Evolutionary conservation across 2,888 invertebrate species (phyloP), one percentile per base, ranked within the genome.

Genomic region (Dioctria rufipes): DNA sequence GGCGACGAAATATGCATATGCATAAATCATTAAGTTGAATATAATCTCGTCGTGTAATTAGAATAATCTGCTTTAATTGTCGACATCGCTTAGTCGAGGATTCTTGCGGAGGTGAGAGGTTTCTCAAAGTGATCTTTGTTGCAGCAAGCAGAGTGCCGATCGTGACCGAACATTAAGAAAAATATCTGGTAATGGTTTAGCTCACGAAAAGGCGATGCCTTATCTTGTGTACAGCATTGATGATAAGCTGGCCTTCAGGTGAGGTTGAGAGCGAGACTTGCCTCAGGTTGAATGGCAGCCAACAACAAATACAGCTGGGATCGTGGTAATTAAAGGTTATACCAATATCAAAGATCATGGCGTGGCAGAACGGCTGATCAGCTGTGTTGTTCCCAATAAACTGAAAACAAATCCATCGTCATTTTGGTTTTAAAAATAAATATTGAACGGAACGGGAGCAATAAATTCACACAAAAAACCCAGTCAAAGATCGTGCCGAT

Each of bases 1-100:
- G 77, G 77, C 63, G 77, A 77, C 63, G 49, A 63, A 77, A 49
- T 61, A 73, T 77, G 61, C 61, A 61, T 25, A 25, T 63, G 63
- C 77, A 77, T 63, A 63, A 63, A 5, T 77, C 46, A 58, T 37
- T 63, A 77, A 58, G 42, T 75, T 58, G 63, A 77, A 63, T 63
- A 43, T 49, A 63, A 77, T 63, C 60, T 43, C 46, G 46, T 6
- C 6, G 6, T 11, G 61, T 43, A 63, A 77, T 77, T 77, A 77
- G 77, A 77, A 63, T 63, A 77, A 49, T 77, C 51, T 63, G 11
- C 8, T 49, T 63, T 77, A 61, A 77, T 63, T 9, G 37, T 9
- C 49, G 49, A 63, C 39, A 39, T 46, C 37, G 63, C n/a, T 63
- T 13, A 42, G n/a, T 58, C 60, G 73, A 73, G 60, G 73, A 73